These are phyloP conservation scores for Scytalopus superciliaris DNA, from an alignment of 2,113 vertebrate genomes.

Conservation along the genomic window DNA sequence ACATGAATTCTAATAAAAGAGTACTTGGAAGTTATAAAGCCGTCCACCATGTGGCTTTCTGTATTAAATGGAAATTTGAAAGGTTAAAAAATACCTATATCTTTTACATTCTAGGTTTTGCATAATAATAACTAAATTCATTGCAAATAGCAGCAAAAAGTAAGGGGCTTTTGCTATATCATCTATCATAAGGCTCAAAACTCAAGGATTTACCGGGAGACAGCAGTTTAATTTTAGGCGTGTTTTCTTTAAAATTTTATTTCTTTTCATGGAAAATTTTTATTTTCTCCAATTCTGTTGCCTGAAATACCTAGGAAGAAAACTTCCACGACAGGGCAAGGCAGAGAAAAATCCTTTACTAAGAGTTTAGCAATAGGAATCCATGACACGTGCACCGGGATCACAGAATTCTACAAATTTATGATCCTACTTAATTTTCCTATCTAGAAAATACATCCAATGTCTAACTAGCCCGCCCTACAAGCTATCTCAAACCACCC, in stretches of 20 bases:
- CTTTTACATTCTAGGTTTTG: neutral
- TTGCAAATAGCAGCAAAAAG: neutral
- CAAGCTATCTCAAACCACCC: too few relatives aligned
- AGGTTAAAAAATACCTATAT: neutral
- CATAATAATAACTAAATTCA: neutral
- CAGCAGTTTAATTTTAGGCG: neutral
- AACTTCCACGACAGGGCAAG: too few relatives aligned
- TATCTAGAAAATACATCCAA: too few relatives aligned
- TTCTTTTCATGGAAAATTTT: neutral
- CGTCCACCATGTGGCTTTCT: neutral
- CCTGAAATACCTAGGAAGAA: too few relatives aligned
- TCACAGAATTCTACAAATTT: too few relatives aligned
- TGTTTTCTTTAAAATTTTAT: neutral
- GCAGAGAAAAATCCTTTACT: too few relatives aligned
- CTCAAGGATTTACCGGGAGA: neutral
- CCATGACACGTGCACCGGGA: too few relatives aligned
- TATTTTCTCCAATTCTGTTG: neutral
- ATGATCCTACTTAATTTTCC: too few relatives aligned
- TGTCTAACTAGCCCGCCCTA: too few relatives aligned
- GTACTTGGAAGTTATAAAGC: neutral
- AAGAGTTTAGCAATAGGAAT: too few relatives aligned
- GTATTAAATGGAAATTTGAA: neutral
- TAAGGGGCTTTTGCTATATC: fast-evolving
- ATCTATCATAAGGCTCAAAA: neutral
- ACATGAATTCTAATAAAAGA: neutral